Evolutionary conservation across 1,140 invertebrate species (phyloP).

Genomic region (Drosophila orosa): DNA sequence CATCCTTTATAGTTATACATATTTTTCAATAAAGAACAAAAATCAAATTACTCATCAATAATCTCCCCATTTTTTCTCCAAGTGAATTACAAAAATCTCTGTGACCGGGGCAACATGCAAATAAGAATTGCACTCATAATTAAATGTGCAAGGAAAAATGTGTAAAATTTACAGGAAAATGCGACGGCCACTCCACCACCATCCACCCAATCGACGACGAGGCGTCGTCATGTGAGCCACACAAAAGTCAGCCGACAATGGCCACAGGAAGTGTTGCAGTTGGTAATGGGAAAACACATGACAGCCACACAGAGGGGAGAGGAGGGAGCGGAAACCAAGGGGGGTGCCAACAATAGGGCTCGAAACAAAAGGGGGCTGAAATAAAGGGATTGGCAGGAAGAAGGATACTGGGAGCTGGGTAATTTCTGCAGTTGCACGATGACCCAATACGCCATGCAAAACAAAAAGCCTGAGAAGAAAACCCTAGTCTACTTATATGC

Average conservation of each 20-base stretch:
- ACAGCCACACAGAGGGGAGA: conserved; percentile 26
- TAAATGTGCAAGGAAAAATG: conserved; percentile 63
- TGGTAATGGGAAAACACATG: conserved; percentile 61
- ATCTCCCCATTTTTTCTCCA: neutral
- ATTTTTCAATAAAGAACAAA: neutral
- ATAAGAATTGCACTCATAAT: conserved; percentile 58
- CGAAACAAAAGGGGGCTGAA: conserved; percentile 8
- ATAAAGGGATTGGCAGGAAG: conserved; percentile 17
- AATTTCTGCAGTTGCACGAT: conserved; percentile 55
- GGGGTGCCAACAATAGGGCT: conserved; percentile 29
- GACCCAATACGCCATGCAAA: conserved; percentile 43
- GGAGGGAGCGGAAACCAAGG: conserved; percentile 7
- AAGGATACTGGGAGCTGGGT: conserved; percentile 38
- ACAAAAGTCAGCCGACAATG: conserved; percentile 49
- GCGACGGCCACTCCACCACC: conserved; percentile 3
- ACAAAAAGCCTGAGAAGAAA: conserved; percentile 13
- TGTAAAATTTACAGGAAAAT: conserved; percentile 56
- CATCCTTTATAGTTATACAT: no score
- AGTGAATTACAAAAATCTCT: conserved; percentile 35
- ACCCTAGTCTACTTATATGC: conserved; percentile 17
- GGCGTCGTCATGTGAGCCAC: conserved; percentile 37
- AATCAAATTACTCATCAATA: neutral
- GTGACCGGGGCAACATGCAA: conserved; percentile 36
- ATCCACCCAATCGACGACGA: neutral
- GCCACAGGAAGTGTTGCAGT: conserved; percentile 53